Percentiles rank a stretch among this genome's conserved stretches.
phyloP scores from a whole-genome alignment of 2,888 invertebrate genomes.

The Amiota mariae region DNA sequence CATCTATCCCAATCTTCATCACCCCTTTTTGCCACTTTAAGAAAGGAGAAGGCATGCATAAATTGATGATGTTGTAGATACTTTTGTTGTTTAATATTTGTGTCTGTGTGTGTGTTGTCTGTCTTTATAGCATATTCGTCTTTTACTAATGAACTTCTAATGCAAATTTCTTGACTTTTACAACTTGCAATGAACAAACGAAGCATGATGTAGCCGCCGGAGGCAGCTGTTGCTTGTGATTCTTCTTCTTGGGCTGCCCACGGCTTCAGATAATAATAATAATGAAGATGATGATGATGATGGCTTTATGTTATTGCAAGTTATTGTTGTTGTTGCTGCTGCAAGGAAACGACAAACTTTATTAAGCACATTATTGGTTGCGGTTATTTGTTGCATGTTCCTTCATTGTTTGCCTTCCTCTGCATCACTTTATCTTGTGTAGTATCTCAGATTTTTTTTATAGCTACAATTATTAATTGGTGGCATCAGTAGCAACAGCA shows the following conservation, averaged over 20 bases:
- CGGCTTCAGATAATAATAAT: constrained; percentile 42
- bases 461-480: constrained; percentile 6
- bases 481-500: constrained; percentile 35
- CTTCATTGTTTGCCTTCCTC: constrained; percentile 16
- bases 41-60: neutral
- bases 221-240: constrained; percentile 17
- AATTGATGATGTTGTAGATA: constrained; percentile 3
- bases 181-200: constrained; percentile 41
- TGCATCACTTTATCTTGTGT: constrained; percentile 34
- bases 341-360: constrained; percentile 41
- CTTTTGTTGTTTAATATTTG: neutral
- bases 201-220: constrained; percentile 50
- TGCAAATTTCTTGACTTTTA: constrained; percentile 58
- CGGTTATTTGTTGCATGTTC: constrained; percentile 45
- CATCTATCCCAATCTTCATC: too few species aligned
- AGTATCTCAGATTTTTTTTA: constrained; percentile 24
- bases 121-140: constrained; percentile 42
- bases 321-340: constrained; percentile 28
- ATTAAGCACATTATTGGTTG: constrained; percentile 50
- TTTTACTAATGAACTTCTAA: constrained; percentile 63
- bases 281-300: constrained; percentile 59
- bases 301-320: constrained; percentile 35
- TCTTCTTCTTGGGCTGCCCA: neutral
- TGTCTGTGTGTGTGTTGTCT: constrained; percentile 21
- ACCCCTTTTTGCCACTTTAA: too few species aligned